These are phyloP conservation scores for Nesogale talazaci DNA, from an alignment of 2,113 vertebrate species.

Conservation along the genomic window DNA sequence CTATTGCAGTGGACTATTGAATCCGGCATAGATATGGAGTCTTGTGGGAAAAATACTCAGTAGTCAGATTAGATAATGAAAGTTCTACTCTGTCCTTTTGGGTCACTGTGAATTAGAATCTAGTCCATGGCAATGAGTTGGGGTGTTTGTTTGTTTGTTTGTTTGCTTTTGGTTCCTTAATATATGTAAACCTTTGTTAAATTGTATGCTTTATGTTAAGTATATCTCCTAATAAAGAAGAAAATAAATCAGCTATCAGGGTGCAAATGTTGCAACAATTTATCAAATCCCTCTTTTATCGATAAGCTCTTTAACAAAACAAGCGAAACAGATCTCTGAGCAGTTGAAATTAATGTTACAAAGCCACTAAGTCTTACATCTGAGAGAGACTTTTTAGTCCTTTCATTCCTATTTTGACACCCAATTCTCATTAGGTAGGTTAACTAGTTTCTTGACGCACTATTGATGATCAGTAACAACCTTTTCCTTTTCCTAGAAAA, in stretches of 20 bases:
- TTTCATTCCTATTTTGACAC: conserved; percentile 21
- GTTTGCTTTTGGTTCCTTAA: neutral
- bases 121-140: too few relatives aligned
- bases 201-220: neutral
- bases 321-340: neutral
- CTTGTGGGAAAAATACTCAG: too few relatives aligned
- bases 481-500: too few relatives aligned
- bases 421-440: conserved; percentile 28
- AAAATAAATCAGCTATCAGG: neutral
- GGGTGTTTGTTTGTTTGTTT: too few relatives aligned
- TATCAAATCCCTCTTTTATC: neutral
- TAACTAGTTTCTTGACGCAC: conserved; percentile 33
- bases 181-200: neutral
- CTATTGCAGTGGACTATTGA: too few relatives aligned
- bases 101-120: too few relatives aligned
- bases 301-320: neutral
- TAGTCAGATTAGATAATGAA: too few relatives aligned
- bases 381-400: neutral
- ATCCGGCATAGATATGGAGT: too few relatives aligned
- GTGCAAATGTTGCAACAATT: neutral
- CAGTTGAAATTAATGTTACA: conserved; percentile 25
- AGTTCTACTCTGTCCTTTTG: too few relatives aligned
- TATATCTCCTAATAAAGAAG: conserved; percentile 15
- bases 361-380: neutral
- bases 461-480: conserved; percentile 34